Conservation (phyloP, 2,113 vertebrate species). For the Sebastes fasciatus region DNA sequence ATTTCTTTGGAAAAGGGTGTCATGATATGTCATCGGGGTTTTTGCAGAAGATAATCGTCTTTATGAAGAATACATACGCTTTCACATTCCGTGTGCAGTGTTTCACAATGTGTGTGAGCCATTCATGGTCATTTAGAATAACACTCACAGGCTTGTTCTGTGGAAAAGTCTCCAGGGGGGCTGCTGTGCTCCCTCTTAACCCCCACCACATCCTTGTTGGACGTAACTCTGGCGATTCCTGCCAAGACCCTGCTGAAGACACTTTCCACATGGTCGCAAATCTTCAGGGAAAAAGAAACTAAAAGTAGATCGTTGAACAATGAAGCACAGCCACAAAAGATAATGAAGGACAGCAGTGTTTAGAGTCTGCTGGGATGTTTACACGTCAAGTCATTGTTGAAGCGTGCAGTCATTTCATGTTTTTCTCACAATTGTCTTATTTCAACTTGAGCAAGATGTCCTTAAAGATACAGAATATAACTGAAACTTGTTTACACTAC, state of each 20-base stretch:
- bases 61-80: background rate
- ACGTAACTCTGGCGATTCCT: background rate
- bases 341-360: background rate
- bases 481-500: background rate
- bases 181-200: background rate
- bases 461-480: background rate
- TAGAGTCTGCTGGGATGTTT: constrained; percentile 21
- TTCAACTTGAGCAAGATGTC: background rate
- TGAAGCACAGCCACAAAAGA: background rate
- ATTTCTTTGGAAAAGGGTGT: background rate
- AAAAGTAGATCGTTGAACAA: constrained; percentile 21
- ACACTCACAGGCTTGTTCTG: constrained; percentile 33
- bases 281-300: constrained; percentile 65
- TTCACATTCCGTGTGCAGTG: background rate
- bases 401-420: background rate
- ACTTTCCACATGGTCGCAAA: constrained; percentile 37
- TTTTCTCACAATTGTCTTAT: constrained; percentile 7
- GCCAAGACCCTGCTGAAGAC: constrained; percentile 56
- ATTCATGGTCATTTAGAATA: background rate
- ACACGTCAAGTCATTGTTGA: background rate
- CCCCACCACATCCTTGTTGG: constrained; percentile 51
- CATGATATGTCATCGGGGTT: fast-evolving
- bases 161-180: constrained; percentile 33
- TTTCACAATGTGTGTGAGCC: constrained; percentile 40
- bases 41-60: background rate